phyloP scores from a whole-genome alignment of 2,888 invertebrate genomes.

The Bombylius discolor region DNA sequence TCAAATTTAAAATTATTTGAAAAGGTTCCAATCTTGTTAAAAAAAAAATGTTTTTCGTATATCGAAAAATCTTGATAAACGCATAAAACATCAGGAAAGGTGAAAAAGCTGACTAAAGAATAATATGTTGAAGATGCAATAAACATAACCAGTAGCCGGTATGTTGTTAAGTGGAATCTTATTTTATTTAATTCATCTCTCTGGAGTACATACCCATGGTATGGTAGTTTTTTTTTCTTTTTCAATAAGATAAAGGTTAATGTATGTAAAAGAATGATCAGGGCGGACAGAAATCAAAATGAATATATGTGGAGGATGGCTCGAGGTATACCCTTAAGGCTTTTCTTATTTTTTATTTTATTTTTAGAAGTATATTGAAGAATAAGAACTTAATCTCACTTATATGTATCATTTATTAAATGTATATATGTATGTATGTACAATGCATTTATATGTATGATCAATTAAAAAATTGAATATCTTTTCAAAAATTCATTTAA shows the following conservation, averaged over 20 bases:
- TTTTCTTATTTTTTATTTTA: too few relatives aligned
- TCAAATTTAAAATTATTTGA: conserved; percentile 9
- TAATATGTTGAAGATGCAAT: conserved; percentile 7
- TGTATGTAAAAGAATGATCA: neutral
- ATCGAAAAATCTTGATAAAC: neutral
- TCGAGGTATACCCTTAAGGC: too few relatives aligned
- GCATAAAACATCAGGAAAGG: conserved; percentile 2
- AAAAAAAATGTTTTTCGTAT: neutral
- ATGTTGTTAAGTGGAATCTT: conserved; percentile 11
- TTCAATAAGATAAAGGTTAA: too few relatives aligned
- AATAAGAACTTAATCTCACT: too few relatives aligned
- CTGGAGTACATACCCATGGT: conserved; percentile 3
- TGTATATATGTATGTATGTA: too few relatives aligned
- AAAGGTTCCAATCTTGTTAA: conserved; percentile 9
- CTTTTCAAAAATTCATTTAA: too few relatives aligned
- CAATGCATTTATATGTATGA: too few relatives aligned
- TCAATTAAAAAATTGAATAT: too few relatives aligned
- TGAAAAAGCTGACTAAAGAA: conserved; percentile 1
- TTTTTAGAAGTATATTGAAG: too few relatives aligned
- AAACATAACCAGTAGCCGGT: conserved; percentile 11
- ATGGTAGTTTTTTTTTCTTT: neutral
- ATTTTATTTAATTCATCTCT: conserved; percentile 2
- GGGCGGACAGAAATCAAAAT: neutral
- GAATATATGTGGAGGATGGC: neutral
- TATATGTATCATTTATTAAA: too few relatives aligned